phyloP scores from a whole-genome alignment of 2,888 invertebrate genomes.

The Callyntrura sp. region DNA sequence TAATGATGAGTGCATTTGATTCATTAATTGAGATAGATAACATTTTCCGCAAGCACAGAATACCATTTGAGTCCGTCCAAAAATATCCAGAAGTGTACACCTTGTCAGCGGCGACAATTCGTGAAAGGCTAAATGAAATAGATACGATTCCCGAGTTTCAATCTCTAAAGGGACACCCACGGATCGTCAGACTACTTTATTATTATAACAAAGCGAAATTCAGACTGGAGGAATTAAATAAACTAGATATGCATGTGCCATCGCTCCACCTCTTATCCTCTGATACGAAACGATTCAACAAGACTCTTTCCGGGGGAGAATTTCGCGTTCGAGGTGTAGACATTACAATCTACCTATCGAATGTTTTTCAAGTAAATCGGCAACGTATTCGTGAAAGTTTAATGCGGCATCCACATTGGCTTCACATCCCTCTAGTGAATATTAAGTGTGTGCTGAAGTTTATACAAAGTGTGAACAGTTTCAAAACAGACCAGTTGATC shows the following conservation, averaged over 20 bases:
- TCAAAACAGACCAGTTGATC: slow-evolving; percentile 87
- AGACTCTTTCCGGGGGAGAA: slow-evolving; percentile 85
- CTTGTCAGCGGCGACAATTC: slow-evolving; percentile 88
- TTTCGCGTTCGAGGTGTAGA: slow-evolving; percentile 87
- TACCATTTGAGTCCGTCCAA: slow-evolving; percentile 87
- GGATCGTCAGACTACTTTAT: slow-evolving; percentile 87
- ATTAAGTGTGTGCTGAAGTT: slow-evolving; percentile 88
- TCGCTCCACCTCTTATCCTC: slow-evolving; percentile 86
- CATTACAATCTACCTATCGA: slow-evolving; percentile 85
- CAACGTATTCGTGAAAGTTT: slow-evolving; percentile 85
- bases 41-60: slow-evolving; percentile 88
- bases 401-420: slow-evolving; percentile 89
- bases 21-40: slow-evolving; percentile 87
- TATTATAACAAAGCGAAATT: slow-evolving; percentile 86
- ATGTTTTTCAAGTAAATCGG: slow-evolving; percentile 85
- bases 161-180: slow-evolving; percentile 88
- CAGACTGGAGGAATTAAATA: slow-evolving; percentile 87
- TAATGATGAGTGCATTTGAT: slow-evolving; percentile 88
- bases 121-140: slow-evolving; percentile 87
- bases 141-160: slow-evolving; percentile 88
- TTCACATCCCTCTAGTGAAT: slow-evolving; percentile 88
- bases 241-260: slow-evolving; percentile 86
- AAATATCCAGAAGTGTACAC: slow-evolving; percentile 88
- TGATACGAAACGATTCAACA: slow-evolving; percentile 85
- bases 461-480: slow-evolving; percentile 86